Evolutionary conservation across 2,797 vertebrate genomes (phyloP).

Genomic region (Alosa sapidissima): DNA sequence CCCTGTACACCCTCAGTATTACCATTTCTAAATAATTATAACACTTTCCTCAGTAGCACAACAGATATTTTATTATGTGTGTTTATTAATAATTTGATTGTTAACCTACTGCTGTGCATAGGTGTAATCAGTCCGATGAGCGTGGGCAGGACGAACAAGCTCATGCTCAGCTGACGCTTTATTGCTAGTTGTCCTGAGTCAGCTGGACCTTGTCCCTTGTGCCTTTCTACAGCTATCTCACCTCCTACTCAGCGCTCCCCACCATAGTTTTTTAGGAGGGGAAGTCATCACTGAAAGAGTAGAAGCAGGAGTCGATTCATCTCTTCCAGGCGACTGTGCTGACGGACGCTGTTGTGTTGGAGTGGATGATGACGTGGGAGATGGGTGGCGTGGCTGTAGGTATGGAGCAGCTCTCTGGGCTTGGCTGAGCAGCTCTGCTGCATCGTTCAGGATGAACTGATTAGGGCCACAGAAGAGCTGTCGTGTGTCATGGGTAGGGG

Average conservation of each 20-base stretch:
- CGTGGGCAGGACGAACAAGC: background rate
- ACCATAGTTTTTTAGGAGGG: background rate
- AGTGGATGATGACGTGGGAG: background rate
- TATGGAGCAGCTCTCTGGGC: background rate
- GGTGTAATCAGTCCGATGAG: background rate
- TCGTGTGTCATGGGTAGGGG: background rate
- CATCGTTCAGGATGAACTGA: background rate
- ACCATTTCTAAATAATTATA: constrained; percentile 41
- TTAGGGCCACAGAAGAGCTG: background rate
- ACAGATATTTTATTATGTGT: constrained; percentile 38
- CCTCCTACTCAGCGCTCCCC: background rate
- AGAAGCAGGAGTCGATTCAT: background rate
- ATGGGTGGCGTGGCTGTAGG: background rate
- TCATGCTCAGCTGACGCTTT: background rate
- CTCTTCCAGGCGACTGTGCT: background rate
- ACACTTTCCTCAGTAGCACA: constrained; percentile 41
- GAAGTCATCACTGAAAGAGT: background rate
- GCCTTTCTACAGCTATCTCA: background rate
- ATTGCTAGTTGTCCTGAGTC: background rate
- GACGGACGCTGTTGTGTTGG: background rate
- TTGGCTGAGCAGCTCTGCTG: background rate
- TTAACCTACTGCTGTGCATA: constrained; percentile 5
- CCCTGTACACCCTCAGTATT: constrained; percentile 40
- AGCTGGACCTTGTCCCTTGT: background rate
- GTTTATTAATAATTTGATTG: constrained; percentile 30